Conservation (phyloP, 64 coral and sea anemone genomes). For the Pocillopora verrucosa region DNA sequence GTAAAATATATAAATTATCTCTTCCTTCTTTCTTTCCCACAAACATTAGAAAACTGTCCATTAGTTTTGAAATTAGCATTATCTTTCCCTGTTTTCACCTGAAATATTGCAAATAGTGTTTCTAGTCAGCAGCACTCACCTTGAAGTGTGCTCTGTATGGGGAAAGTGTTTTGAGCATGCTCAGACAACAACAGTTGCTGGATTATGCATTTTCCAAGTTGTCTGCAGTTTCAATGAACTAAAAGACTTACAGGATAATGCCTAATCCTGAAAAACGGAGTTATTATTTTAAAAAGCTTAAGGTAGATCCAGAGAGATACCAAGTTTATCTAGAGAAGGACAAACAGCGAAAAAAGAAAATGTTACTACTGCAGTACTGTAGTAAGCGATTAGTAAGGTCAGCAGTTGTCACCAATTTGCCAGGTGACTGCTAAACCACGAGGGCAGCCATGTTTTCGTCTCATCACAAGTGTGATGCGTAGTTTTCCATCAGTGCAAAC, state of each 20-base stretch:
- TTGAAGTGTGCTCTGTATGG: slow-evolving; percentile 3
- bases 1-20: neutral
- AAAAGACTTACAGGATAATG: neutral
- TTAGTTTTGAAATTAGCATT: neutral
- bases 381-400: too few relatives aligned
- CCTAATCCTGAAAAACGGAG: neutral
- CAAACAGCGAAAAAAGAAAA: slow-evolving; percentile 3
- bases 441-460: too few relatives aligned
- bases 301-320: slow-evolving; percentile 1
- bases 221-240: neutral
- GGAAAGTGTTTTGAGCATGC: neutral
- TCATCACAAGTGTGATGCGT: too few relatives aligned
- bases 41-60: neutral
- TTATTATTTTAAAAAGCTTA: neutral
- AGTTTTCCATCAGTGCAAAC: neutral
- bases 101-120: neutral
- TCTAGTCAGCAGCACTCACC: slow-evolving; percentile 4
- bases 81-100: neutral
- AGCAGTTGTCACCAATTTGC: too few relatives aligned
- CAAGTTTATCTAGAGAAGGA: neutral
- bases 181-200: neutral
- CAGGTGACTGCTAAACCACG: too few relatives aligned
- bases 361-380: too few relatives aligned
- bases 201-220: neutral
- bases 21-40: neutral